These are phyloP conservation scores for Erynnis tages DNA, from an alignment of 2,888 invertebrate genomes.

Conservation along the genomic window DNA sequence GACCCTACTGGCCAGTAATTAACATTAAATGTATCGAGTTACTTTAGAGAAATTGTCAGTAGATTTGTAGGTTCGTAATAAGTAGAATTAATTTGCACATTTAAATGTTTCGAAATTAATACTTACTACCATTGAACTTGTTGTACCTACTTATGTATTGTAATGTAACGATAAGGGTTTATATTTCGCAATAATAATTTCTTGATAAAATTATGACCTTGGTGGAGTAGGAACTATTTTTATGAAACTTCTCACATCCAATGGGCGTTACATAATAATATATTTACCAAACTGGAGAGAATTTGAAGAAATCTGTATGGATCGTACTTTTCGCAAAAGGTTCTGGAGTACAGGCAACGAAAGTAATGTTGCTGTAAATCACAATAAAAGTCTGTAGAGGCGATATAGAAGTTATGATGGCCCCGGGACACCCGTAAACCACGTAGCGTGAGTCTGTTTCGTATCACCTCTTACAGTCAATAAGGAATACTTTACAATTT, in stretches of 20 bases:
- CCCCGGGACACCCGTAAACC: slow-evolving; percentile 54
- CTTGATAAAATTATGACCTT: no score
- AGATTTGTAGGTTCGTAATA: no score
- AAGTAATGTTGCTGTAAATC: slow-evolving; percentile 54
- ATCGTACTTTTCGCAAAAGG: slow-evolving; percentile 6
- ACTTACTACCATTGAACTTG: no score
- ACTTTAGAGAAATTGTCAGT: neutral
- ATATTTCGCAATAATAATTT: no score
- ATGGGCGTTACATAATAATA: no score
- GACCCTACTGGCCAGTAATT: neutral
- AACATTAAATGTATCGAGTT: neutral
- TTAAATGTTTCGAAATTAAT: no score
- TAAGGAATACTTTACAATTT: slow-evolving; percentile 9
- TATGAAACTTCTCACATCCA: no score
- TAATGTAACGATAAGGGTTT: no score
- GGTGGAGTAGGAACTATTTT: no score
- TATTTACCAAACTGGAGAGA: no score
- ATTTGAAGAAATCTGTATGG: neutral
- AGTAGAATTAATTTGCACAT: no score
- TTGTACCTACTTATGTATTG: no score
- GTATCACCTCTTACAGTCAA: slow-evolving; percentile 15
- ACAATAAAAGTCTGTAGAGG: slow-evolving; percentile 75
- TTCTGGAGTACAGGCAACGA: slow-evolving; percentile 1
- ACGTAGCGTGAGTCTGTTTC: slow-evolving; percentile 19
- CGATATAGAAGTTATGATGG: slow-evolving; percentile 60